Evolutionary conservation across 1,140 invertebrate genomes (phyloP).

Genomic region (Charaxes varanes): DNA sequence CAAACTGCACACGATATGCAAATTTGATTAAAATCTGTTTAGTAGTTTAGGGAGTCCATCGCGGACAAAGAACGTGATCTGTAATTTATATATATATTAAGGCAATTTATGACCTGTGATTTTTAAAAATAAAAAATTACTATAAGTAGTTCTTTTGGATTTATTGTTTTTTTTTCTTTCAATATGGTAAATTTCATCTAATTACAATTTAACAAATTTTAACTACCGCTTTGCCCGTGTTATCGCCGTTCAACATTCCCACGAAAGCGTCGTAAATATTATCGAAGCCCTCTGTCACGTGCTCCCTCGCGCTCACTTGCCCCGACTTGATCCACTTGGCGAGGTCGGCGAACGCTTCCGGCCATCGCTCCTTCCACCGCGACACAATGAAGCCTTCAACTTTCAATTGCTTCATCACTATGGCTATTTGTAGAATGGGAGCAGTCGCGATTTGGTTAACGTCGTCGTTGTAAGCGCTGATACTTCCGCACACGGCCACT

Average conservation of each 20-base stretch:
- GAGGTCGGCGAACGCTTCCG: conserved; percentile 23
- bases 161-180: no score
- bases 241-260: conserved; percentile 26
- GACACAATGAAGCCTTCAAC: conserved; percentile 28
- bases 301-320: conserved; percentile 22
- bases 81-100: no score
- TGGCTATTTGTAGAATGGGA: conserved; percentile 20
- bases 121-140: no score
- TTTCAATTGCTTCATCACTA: conserved; percentile 26
- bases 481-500: conserved; percentile 27
- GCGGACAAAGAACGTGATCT: no score
- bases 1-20: no score
- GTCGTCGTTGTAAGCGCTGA: conserved; percentile 27
- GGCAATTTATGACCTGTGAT: no score
- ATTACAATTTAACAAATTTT: conserved; percentile 24
- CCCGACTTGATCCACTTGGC: conserved; percentile 25
- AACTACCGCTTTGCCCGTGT: conserved; percentile 28
- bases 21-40: no score
- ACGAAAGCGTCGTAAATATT: conserved; percentile 28
- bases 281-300: conserved; percentile 28
- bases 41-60: no score
- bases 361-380: conserved; percentile 17
- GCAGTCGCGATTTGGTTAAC: conserved; percentile 12
- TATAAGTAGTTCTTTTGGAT: no score
- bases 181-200: no score